phyloP scores from a whole-genome alignment of 2,888 invertebrate species.

The Camptogramma bilineatum region DNA sequence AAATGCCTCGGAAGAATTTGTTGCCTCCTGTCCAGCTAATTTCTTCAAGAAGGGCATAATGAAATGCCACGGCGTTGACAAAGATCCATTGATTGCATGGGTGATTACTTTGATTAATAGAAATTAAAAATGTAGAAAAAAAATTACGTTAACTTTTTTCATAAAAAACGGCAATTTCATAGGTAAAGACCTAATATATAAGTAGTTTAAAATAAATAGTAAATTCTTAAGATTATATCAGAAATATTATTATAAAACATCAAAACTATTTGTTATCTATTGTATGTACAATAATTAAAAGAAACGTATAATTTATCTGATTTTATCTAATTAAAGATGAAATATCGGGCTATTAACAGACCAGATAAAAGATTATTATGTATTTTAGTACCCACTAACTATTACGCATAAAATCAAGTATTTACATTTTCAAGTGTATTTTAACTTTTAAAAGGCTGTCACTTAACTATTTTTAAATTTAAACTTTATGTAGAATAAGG shows the following conservation, averaged over 20 bases:
- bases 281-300: background rate
- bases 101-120: no score
- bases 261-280: background rate
- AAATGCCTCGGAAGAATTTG: no score
- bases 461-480: constrained; percentile 18
- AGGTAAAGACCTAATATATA: no score
- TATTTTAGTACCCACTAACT: background rate
- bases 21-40: no score
- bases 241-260: background rate
- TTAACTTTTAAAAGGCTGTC: constrained; percentile 58
- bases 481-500: background rate
- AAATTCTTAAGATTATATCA: background rate
- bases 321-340: background rate
- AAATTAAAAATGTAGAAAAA: no score
- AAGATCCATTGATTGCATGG: no score
- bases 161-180: no score
- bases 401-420: background rate
- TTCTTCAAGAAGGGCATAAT: no score
- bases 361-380: background rate
- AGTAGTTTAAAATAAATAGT: background rate
- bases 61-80: no score
- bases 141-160: no score
- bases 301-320: background rate
- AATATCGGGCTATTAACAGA: background rate
- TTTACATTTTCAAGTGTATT: background rate